Evolutionary conservation across 2,888 invertebrate species (phyloP).

Genomic region (Ophion ellenae): DNA sequence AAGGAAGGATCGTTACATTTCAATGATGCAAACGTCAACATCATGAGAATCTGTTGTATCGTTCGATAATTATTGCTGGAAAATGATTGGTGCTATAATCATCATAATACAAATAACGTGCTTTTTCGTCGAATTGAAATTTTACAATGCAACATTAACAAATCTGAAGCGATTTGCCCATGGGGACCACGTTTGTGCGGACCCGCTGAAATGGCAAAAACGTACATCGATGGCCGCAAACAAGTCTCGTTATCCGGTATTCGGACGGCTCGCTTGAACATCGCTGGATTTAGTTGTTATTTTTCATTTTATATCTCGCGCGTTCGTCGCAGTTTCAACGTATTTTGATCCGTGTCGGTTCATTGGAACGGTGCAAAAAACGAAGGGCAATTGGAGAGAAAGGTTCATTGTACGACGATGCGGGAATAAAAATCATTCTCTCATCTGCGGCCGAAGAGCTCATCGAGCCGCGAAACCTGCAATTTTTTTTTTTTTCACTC

Average conservation of each 20-base stretch:
- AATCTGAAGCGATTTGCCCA: neutral
- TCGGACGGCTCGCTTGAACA: constrained; percentile 13
- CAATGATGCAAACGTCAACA: too few relatives aligned
- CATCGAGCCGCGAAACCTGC: constrained; percentile 27
- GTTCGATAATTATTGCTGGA: neutral
- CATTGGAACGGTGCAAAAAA: constrained; percentile 23
- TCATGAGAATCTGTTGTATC: too few relatives aligned
- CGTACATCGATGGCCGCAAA: constrained; percentile 36
- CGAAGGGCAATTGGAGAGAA: neutral
- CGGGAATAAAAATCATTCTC: constrained; percentile 55
- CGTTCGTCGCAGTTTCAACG: constrained; percentile 23
- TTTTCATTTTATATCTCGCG: constrained; percentile 30
- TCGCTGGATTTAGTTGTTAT: constrained; percentile 3
- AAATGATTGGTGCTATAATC: too few relatives aligned
- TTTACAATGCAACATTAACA: too few relatives aligned
- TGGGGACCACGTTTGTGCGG: constrained; percentile 22
- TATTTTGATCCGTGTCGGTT: constrained; percentile 27
- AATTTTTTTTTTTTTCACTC: constrained; percentile 33
- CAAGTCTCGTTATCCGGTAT: constrained; percentile 32
- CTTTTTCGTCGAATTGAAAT: too few relatives aligned
- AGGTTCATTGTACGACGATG: constrained; percentile 24
- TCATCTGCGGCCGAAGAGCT: constrained; percentile 29
- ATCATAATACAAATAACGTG: neutral
- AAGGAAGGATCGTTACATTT: too few relatives aligned
- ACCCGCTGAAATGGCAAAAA: constrained; percentile 31